Conservation (phyloP, 2,797 vertebrate species). For the Pteronotus mesoamericanus region DNA sequence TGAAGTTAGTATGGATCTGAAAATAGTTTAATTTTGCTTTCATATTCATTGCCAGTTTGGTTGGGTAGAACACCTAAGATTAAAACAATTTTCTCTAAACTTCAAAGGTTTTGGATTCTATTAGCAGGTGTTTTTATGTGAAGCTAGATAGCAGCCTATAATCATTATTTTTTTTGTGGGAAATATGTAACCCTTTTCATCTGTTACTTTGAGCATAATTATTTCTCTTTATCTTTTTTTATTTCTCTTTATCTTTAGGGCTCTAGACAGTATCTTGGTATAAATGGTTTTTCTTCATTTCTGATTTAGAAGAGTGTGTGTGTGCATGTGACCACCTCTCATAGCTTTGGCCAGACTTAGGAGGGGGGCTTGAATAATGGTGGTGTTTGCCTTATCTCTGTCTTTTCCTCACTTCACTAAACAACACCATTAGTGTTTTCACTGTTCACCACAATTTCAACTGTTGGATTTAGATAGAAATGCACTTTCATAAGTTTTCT, state of each 20-base stretch:
- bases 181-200: neutral
- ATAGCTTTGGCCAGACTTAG: neutral
- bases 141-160: neutral
- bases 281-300: neutral
- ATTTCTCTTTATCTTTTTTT: neutral
- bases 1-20: neutral
- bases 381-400: neutral
- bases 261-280: neutral
- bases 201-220: neutral
- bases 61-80: neutral
- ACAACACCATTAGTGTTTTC: neutral
- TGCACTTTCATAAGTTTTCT: neutral
- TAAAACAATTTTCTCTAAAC: neutral
- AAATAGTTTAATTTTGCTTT: neutral
- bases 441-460: neutral
- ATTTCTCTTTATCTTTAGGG: neutral
- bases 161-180: neutral
- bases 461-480: neutral
- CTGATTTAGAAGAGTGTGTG: neutral
- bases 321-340: neutral
- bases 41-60: neutral
- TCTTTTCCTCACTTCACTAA: neutral
- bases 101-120: neutral
- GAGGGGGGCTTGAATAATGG: neutral
- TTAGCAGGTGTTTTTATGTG: neutral